Conservation (phyloP, 2,888 invertebrate species). For the Nebria salina region DNA sequence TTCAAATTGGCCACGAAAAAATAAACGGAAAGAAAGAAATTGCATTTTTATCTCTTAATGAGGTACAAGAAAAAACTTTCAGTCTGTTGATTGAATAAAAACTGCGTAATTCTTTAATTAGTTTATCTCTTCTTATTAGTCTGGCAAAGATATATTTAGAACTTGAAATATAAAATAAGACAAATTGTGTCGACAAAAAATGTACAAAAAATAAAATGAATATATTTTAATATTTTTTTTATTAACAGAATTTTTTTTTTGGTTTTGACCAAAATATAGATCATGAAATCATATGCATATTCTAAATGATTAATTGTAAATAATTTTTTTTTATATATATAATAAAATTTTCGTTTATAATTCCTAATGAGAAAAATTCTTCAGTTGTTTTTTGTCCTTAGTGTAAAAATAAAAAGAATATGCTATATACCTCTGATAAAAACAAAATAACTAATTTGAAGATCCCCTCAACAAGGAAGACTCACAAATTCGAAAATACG, state of each 20-base stretch:
- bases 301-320: too few relatives aligned
- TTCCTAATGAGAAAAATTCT: too few relatives aligned
- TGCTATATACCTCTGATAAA: too few relatives aligned
- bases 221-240: too few relatives aligned
- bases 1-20: constrained; percentile 40
- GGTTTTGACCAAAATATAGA: too few relatives aligned
- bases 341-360: too few relatives aligned
- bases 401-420: too few relatives aligned
- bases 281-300: too few relatives aligned
- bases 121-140: constrained; percentile 36
- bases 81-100: constrained; percentile 46
- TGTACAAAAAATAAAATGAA: not conserved
- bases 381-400: too few relatives aligned
- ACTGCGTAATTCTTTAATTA: constrained; percentile 47
- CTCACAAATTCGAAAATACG: constrained; percentile 52
- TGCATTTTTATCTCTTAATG: constrained; percentile 46
- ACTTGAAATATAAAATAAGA: not conserved
- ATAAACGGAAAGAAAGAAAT: constrained; percentile 43
- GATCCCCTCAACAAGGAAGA: constrained; percentile 47
- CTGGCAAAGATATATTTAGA: not conserved
- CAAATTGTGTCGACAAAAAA: not conserved
- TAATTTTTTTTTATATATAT: too few relatives aligned
- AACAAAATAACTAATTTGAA: not conserved
- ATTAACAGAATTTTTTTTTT: too few relatives aligned
- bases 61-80: constrained; percentile 46